Percentiles rank a stretch among this genome's conserved stretches.
These are phyloP conservation scores for Eustalomyia histrio DNA, from an alignment of 2,888 invertebrate species.

Conservation along the genomic window DNA sequence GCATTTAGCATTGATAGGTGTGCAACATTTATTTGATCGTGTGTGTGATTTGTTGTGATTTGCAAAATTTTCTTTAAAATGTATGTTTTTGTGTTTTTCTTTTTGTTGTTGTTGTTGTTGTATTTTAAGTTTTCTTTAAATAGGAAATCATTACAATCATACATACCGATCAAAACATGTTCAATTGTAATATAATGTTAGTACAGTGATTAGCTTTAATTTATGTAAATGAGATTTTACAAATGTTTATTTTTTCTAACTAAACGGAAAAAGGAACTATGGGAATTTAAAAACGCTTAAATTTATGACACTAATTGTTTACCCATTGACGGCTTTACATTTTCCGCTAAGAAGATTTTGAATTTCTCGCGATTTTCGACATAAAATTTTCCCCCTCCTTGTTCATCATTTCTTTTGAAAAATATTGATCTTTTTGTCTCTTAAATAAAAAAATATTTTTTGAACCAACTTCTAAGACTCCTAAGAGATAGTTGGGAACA, in stretches of 20 bases:
- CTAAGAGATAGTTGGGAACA: too few relatives aligned
- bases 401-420: too few relatives aligned
- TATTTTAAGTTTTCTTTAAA: conserved; percentile 24
- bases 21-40: conserved; percentile 59
- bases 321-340: too few relatives aligned
- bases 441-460: too few relatives aligned
- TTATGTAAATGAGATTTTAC: conserved; percentile 46
- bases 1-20: conserved; percentile 58
- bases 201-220: conserved; percentile 53
- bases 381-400: too few relatives aligned
- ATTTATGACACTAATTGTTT: too few relatives aligned
- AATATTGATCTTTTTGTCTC: too few relatives aligned
- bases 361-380: too few relatives aligned
- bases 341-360: too few relatives aligned
- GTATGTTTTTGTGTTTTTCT: conserved; percentile 19
- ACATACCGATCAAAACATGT: conserved; percentile 58
- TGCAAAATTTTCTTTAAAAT: conserved; percentile 52
- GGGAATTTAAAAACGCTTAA: background rate
- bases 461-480: too few relatives aligned
- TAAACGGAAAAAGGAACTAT: background rate
- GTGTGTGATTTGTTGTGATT: conserved; percentile 58
- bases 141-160: conserved; percentile 48
- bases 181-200: conserved; percentile 58
- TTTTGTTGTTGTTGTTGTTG: too few relatives aligned
- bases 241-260: background rate